phyloP scores from a whole-genome alignment of 2,113 vertebrate genomes.

The Otolemur garnettii region DNA sequence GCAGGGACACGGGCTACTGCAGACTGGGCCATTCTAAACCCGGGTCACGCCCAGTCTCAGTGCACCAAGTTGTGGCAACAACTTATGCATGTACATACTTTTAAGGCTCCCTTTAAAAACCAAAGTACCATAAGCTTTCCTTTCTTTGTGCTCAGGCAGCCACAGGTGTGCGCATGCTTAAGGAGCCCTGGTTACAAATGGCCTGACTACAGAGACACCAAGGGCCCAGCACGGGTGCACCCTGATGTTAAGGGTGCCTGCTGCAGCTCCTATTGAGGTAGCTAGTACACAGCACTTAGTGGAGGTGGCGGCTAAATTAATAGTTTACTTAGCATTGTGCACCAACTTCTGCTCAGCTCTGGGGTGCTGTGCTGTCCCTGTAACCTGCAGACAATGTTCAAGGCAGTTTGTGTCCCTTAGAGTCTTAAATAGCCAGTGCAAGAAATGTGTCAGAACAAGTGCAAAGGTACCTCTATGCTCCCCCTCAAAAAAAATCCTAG shows the following conservation, averaged over 20 bases:
- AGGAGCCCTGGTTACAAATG: not conserved
- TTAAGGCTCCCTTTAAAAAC: not conserved
- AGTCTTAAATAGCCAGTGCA: not conserved
- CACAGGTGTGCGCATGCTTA: not conserved
- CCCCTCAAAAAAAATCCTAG: not conserved
- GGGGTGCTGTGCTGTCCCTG: not conserved
- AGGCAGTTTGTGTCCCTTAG: not conserved
- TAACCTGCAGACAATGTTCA: rapidly evolving
- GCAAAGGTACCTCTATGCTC: not conserved
- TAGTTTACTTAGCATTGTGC: rapidly evolving
- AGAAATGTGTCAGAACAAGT: not conserved
- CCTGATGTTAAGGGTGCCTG: not conserved
- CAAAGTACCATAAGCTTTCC: rapidly evolving
- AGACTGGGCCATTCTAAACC: not conserved
- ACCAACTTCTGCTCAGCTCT: not conserved
- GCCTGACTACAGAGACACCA: rapidly evolving
- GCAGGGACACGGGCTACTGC: not conserved
- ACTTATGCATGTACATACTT: not conserved
- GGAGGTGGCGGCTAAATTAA: not conserved
- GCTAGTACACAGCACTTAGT: not conserved
- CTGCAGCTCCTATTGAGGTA: rapidly evolving
- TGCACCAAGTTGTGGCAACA: not conserved
- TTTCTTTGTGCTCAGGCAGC: not conserved
- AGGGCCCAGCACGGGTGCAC: rapidly evolving
- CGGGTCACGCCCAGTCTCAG: rapidly evolving